Percentiles rank a stretch among this genome's conserved stretches.
These are phyloP conservation scores for Carcinoscorpius rotundicauda DNA, from an alignment of 1,140 invertebrate species.

Conservation along the genomic window DNA sequence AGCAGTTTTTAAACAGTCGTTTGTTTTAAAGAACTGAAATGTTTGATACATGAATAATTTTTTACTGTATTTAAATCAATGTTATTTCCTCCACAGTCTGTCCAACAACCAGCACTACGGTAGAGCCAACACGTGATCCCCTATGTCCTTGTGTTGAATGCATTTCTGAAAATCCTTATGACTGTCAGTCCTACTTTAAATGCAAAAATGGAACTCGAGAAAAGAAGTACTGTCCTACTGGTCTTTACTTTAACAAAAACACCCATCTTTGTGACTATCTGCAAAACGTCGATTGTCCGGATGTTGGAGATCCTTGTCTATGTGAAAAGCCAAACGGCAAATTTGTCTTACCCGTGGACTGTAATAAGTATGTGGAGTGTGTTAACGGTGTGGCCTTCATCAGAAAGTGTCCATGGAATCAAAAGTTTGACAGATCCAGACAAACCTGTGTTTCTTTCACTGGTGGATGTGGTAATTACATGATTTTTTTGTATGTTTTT, in stretches of 20 bases:
- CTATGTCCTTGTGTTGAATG: neutral
- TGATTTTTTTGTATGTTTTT: neutral
- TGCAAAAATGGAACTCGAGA: neutral
- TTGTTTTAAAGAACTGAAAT: no score
- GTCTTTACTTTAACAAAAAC: slow-evolving; percentile 40
- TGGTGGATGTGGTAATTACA: slow-evolving; percentile 8
- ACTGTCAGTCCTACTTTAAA: neutral
- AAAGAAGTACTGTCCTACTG: slow-evolving; percentile 33
- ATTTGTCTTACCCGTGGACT: slow-evolving; percentile 10
- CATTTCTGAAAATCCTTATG: neutral
- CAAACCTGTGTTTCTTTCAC: neutral
- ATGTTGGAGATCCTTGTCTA: slow-evolving; percentile 1
- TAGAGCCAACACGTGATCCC: neutral
- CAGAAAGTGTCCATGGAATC: slow-evolving; percentile 19
- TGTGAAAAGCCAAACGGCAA: slow-evolving; percentile 2
- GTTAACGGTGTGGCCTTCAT: slow-evolving; percentile 22
- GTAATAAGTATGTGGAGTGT: slow-evolving; percentile 24
- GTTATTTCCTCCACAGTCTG: no score
- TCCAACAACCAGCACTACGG: no score
- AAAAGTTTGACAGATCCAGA: slow-evolving; percentile 8
- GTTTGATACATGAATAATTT: no score
- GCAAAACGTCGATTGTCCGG: slow-evolving; percentile 5
- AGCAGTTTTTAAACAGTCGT: no score
- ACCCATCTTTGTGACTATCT: slow-evolving; percentile 39
- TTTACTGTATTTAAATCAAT: no score